These are phyloP conservation scores for Nymphalis io DNA, from an alignment of 1,140 invertebrate species.

Conservation along the genomic window DNA sequence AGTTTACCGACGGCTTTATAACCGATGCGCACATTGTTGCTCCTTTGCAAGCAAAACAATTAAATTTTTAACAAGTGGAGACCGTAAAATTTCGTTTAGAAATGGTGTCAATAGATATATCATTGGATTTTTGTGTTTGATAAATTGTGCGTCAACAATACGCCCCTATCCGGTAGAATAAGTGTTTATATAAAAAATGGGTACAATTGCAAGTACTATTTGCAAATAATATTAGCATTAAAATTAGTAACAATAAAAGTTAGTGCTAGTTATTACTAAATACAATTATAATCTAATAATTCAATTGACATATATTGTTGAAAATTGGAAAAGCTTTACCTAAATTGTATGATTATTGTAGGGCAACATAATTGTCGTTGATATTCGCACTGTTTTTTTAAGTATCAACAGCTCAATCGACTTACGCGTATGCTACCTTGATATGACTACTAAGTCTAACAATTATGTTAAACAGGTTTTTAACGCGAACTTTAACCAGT, in stretches of 20 bases:
- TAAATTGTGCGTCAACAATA: constrained; percentile 71
- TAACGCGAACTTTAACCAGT: constrained; percentile 25
- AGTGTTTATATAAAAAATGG: constrained; percentile 13
- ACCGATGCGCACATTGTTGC: constrained; percentile 46
- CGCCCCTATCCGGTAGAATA: constrained; percentile 55
- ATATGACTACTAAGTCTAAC: constrained; percentile 1
- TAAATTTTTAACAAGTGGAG: constrained; percentile 55
- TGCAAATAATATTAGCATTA: no score
- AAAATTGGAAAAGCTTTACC: no score
- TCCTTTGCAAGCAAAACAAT: constrained; percentile 56
- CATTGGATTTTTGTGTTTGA: constrained; percentile 72
- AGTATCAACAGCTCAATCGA: no score
- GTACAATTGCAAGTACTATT: constrained; percentile 7
- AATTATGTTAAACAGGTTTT: constrained; percentile 30
- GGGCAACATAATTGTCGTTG: no score
- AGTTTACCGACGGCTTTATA: constrained; percentile 34
- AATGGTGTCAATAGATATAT: constrained; percentile 66
- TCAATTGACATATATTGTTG: no score
- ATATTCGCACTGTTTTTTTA: no score
- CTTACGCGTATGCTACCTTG: not conserved
- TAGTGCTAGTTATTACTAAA: no score
- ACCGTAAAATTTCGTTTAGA: constrained; percentile 68
- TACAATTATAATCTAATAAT: no score
- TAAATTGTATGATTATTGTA: no score
- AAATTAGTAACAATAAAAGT: no score